Conservation (phyloP, 2,888 invertebrate genomes). For the Serrognathus titanus region DNA sequence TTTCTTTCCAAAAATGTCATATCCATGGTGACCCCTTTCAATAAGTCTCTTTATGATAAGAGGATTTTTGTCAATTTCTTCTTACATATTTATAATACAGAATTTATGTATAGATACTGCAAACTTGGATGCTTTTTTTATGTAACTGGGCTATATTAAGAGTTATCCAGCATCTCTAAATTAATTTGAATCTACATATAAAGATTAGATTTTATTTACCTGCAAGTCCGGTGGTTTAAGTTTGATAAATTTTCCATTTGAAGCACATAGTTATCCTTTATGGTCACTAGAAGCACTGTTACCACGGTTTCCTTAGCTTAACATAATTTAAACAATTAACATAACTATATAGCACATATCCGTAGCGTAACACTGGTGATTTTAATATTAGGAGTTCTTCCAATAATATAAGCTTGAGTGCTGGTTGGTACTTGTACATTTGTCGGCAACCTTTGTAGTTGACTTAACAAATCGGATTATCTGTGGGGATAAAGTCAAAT, state of each 20-base stretch:
- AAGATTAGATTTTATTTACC: conserved; percentile 8
- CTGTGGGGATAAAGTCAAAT: conserved; percentile 34
- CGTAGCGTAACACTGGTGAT: conserved; percentile 7
- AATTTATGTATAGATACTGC: too few relatives aligned
- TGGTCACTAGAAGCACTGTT: conserved; percentile 6
- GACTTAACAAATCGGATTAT: conserved; percentile 33
- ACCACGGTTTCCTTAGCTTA: not conserved
- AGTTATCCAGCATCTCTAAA: conserved; percentile 8
- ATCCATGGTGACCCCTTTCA: too few relatives aligned
- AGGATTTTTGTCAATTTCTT: too few relatives aligned
- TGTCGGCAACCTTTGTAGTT: conserved; percentile 23
- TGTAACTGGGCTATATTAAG: conserved; percentile 5
- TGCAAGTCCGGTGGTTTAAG: conserved; percentile 7
- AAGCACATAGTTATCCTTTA: conserved; percentile 4
- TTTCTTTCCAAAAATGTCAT: too few relatives aligned
- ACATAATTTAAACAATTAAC: conserved; percentile 5
- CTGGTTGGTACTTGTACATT: conserved; percentile 15
- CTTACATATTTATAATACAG: too few relatives aligned
- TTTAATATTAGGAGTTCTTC: conserved; percentile 9
- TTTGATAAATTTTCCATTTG: conserved; percentile 11
- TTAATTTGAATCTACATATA: not conserved
- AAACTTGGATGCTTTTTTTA: not conserved
- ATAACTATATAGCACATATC: conserved; percentile 12
- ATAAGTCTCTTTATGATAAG: too few relatives aligned
- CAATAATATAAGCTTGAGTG: conserved; percentile 3